Percentiles rank a stretch among this genome's conserved stretches.
phyloP scores from a whole-genome alignment of 2,797 vertebrate genomes.

The Trematomus bernacchii region DNA sequence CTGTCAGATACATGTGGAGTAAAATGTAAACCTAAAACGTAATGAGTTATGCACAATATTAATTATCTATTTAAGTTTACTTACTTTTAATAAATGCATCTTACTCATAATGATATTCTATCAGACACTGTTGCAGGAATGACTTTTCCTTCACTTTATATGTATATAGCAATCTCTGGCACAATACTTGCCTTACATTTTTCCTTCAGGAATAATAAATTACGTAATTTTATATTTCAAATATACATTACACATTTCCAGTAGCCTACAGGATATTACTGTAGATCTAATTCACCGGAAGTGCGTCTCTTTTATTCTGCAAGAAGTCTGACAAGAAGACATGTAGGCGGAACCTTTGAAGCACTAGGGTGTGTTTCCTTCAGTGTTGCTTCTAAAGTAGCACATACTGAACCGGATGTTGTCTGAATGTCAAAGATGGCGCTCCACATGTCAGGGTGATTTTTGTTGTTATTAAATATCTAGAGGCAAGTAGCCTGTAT shows the following conservation, averaged over 20 bases:
- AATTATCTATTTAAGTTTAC: too few relatives aligned
- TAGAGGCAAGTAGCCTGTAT: not conserved
- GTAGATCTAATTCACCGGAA: not conserved
- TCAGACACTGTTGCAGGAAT: too few relatives aligned
- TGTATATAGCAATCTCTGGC: too few relatives aligned
- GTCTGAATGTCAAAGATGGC: constrained; percentile 76
- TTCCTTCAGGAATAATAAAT: too few relatives aligned
- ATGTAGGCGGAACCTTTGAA: constrained; percentile 32
- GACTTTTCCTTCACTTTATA: too few relatives aligned
- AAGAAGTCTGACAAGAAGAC: too few relatives aligned
- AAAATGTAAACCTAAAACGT: too few relatives aligned
- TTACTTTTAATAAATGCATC: too few relatives aligned
- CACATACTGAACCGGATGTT: constrained; percentile 65
- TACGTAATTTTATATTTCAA: not conserved
- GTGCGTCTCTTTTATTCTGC: not conserved
- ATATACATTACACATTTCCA: not conserved
- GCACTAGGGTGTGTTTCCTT: constrained; percentile 32
- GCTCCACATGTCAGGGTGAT: constrained; percentile 38
- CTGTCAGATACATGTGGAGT: not conserved
- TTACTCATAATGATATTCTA: too few relatives aligned
- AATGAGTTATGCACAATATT: too few relatives aligned
- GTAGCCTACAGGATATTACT: not conserved
- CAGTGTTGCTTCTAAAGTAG: constrained; percentile 7
- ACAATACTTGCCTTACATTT: too few relatives aligned
- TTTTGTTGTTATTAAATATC: not conserved